Conservation (phyloP, 2,797 vertebrate genomes). For the Argentina silus region DNA sequence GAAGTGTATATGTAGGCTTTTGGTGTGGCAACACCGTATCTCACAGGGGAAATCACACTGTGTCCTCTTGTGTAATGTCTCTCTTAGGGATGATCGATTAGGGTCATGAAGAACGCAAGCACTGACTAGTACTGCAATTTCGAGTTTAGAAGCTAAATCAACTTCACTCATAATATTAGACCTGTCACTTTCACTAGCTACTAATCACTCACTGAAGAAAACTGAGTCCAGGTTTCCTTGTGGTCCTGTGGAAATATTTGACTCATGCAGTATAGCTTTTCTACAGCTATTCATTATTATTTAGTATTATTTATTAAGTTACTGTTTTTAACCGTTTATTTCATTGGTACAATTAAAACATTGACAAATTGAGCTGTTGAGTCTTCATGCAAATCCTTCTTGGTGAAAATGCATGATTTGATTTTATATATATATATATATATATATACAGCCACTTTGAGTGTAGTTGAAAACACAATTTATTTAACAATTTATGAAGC, state of each 20-base stretch:
- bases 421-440: background rate
- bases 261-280: too few relatives aligned
- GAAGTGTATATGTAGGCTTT: conserved; percentile 41
- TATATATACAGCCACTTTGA: too few relatives aligned
- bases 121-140: conserved; percentile 39
- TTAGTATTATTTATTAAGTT: too few relatives aligned
- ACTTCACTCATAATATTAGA: background rate
- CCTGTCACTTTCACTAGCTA: background rate
- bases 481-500: too few relatives aligned
- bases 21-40: conserved; percentile 31
- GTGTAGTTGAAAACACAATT: too few relatives aligned
- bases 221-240: background rate
- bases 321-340: too few relatives aligned
- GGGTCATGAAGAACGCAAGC: conserved; percentile 11
- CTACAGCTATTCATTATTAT: too few relatives aligned
- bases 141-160: conserved; percentile 20
- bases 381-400: too few relatives aligned
- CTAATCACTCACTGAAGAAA: background rate
- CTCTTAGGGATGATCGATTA: conserved; percentile 44
- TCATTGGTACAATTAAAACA: too few relatives aligned
- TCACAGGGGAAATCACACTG: conserved; percentile 45
- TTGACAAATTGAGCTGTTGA: too few relatives aligned
- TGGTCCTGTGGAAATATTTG: background rate
- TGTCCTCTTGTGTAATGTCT: conserved; percentile 24
- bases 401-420: background rate